phyloP scores from a whole-genome alignment of 2,888 invertebrate genomes.

The Patella ulyssiponensis region DNA sequence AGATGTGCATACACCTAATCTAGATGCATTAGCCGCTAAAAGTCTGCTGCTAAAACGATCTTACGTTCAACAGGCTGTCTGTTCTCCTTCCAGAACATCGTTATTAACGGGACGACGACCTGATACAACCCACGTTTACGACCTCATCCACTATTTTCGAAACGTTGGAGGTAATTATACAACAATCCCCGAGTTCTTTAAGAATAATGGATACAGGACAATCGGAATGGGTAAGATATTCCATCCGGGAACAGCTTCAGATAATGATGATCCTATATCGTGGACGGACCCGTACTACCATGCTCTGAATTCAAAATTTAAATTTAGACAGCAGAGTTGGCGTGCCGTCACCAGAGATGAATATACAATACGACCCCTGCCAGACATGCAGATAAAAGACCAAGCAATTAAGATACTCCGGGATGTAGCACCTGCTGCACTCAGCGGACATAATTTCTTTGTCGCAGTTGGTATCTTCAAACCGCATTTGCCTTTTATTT shows the following conservation, averaged over 20 bases:
- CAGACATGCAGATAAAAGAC: constrained; percentile 36
- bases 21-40: constrained; percentile 31
- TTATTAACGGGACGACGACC: constrained; percentile 14
- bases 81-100: constrained; percentile 31
- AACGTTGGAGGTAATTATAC: background rate
- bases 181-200: constrained; percentile 46
- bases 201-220: constrained; percentile 36
- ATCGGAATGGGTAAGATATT: constrained; percentile 21
- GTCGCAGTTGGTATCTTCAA: constrained; percentile 46
- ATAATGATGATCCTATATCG: constrained; percentile 11
- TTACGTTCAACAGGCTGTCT: constrained; percentile 32
- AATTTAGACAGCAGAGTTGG: background rate
- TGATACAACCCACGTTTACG: constrained; percentile 33
- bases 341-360: no score
- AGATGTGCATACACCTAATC: constrained; percentile 35
- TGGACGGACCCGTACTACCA: constrained; percentile 10
- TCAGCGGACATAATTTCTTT: constrained; percentile 38
- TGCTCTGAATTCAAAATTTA: background rate
- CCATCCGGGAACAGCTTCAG: constrained; percentile 15
- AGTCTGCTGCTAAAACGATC: constrained; percentile 33
- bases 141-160: no score
- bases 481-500: constrained; percentile 46
- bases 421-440: constrained; percentile 25
- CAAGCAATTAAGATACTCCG: constrained; percentile 33
- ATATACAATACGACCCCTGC: constrained; percentile 10